Evolutionary conservation across 1,140 invertebrate species (phyloP).

Genomic region (Homalodisca vitripennis): DNA sequence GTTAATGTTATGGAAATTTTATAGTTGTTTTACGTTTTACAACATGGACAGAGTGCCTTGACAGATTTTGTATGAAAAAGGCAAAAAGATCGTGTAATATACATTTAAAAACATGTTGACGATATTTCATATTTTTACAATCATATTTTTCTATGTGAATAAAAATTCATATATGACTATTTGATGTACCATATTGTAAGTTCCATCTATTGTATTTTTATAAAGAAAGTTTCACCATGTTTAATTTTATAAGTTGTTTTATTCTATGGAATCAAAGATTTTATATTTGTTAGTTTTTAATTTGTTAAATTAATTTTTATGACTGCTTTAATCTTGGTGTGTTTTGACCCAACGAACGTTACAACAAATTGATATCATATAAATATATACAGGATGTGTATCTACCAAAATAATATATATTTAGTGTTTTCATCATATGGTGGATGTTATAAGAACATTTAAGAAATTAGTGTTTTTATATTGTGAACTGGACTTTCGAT

Average conservation of each 20-base stretch:
- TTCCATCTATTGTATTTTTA: too few species aligned
- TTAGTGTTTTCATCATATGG: background rate
- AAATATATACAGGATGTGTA: background rate
- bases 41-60: too few species aligned
- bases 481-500: background rate
- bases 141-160: too few species aligned
- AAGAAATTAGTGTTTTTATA: constrained; percentile 24
- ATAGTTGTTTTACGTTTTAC: too few species aligned
- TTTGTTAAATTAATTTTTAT: background rate
- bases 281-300: background rate
- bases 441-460: background rate
- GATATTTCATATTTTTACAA: too few species aligned
- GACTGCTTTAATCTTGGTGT: background rate
- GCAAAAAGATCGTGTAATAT: too few species aligned
- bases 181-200: background rate
- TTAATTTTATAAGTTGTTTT: background rate
- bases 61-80: too few species aligned
- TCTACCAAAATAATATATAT: background rate
- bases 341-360: background rate
- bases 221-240: background rate
- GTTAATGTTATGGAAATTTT: too few species aligned
- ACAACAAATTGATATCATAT: background rate
- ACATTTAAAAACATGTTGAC: too few species aligned
- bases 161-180: background rate
- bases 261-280: background rate